Base-by-base conservation (phyloP, 2,113 vertebrate species). In the Andinoacara biseriatus region DNA sequence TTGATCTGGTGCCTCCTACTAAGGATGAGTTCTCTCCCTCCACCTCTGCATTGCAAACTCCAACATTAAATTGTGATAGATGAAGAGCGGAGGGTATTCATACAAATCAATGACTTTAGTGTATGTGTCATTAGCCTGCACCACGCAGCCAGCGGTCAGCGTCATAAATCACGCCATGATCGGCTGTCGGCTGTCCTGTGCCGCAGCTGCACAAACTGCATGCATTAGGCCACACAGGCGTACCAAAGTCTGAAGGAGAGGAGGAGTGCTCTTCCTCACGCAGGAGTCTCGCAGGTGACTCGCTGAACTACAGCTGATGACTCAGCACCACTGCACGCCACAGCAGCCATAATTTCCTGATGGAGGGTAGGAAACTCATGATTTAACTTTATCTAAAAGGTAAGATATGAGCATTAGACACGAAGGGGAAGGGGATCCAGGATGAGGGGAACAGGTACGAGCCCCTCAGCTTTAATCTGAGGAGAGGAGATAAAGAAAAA, bases 61-160 rank as follows among this genome's bases (percentile, higher is more conserved):
- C 97, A 90, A 97, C 97, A 97, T 98, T 99, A 98, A 99, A 99
- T 99, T 99, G 98, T 99, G 98, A 99, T 99, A 99, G 98, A 99
- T 99, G 98, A 97, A 98, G 97, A 98, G 96, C 96, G 97, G 98
- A 98, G 98, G 97, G 96, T 96, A 97, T 98, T 99, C 98, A 99
- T 99, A 99, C 98, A 99, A 99, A 99, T 99, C 98, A 99, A 99
- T 99, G 98, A 97, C 97, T 98, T 97, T 96, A 97, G 97, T 97
- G 97, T 99, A 97, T 97, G 97, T 99, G 98, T 99, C 98, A 99
- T 99, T 99, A 99, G 98, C 97, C 97, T 96, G 97, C 97, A 97
- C 98, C 96, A 98, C 96, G 96, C 96, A 97, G 97, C 97, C 98
- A 97, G 96, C 95, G 98, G 98, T 98, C 98, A 99, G 96, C 96